phyloP scores from a whole-genome alignment of 35 echinoderm and acorn worm genomes.

The Heliocidaris tuberculata region DNA sequence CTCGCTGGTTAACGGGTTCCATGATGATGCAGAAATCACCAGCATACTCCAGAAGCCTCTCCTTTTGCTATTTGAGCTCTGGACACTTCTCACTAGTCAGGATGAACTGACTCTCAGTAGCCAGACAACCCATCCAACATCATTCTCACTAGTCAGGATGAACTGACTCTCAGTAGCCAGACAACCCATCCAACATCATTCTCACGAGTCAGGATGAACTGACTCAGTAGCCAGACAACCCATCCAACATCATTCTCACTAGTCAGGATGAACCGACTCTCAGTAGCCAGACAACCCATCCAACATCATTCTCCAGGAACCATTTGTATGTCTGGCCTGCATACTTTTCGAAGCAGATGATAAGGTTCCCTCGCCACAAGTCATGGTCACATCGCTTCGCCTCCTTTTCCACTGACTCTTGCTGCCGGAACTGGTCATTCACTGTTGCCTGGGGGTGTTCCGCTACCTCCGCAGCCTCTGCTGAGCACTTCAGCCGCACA shows the following conservation, averaged over 20 bases:
- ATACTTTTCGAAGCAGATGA: conserved; percentile 46
- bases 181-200: no score
- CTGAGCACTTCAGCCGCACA: conserved; percentile 24
- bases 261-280: no score
- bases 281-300: conserved; percentile 50
- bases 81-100: not conserved
- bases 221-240: no score
- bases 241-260: no score
- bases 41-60: conserved; percentile 32
- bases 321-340: conserved; percentile 50
- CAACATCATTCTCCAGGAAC: conserved; percentile 54
- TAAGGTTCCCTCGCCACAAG: conserved; percentile 27
- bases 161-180: no score
- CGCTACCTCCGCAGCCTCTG: conserved; percentile 9
- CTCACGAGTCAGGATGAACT: no score
- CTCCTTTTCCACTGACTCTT: conserved; percentile 6
- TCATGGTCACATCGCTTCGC: conserved; percentile 38
- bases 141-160: no score
- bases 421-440: not conserved
- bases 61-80: conserved; percentile 43
- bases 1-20: not conserved
- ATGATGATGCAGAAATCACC: not conserved
- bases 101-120: conserved; percentile 10
- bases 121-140: no score
- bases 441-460: not conserved